Conservation (phyloP, 2,113 vertebrate genomes). For the Sinocyclocheilus anshuiensis region DNA sequence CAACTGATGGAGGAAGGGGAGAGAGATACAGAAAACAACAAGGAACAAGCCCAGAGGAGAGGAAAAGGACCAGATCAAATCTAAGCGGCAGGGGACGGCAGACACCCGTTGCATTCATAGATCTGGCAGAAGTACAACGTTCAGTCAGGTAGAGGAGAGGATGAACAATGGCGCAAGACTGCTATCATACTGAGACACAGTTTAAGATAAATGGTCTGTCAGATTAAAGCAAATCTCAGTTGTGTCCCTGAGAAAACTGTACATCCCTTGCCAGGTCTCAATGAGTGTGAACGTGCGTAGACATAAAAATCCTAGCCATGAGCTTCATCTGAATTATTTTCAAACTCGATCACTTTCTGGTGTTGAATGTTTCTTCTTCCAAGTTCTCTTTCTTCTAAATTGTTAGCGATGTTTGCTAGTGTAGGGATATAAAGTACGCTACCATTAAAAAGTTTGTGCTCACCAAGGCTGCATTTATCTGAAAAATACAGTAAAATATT, state of each 20-base stretch:
- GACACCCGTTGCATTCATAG: neutral
- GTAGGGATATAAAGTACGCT: neutral
- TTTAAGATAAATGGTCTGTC: constrained; percentile 28
- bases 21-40: neutral
- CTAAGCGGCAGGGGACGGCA: neutral
- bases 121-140: constrained; percentile 15
- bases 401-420: neutral
- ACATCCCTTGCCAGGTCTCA: neutral
- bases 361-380: neutral
- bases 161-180: constrained; percentile 15
- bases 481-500: too few species aligned
- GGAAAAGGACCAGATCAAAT: constrained; percentile 12
- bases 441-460: too few species aligned
- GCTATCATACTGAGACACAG: constrained; percentile 19
- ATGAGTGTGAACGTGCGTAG: neutral
- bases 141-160: neutral
- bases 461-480: too few species aligned
- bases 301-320: neutral
- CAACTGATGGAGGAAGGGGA: neutral
- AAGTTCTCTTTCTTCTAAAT: neutral
- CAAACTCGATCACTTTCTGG: neutral
- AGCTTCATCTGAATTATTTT: neutral
- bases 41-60: neutral
- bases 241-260: constrained; percentile 14
- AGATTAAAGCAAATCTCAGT: constrained; percentile 32